phyloP scores from a whole-genome alignment of 2,113 vertebrate species.

The Orycteropus afer region DNA sequence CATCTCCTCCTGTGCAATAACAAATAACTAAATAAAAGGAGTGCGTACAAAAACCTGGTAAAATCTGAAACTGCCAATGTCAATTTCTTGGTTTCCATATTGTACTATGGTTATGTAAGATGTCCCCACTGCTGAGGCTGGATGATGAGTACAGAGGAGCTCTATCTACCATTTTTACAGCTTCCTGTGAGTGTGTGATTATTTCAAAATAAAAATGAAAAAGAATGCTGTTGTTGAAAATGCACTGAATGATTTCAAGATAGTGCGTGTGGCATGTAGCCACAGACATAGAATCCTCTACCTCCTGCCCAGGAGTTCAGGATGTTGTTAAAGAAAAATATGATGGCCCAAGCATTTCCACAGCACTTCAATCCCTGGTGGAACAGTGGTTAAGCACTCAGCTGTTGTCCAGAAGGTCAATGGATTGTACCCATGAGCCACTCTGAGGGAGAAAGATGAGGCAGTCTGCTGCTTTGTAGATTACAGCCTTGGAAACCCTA shows the following conservation, averaged over 20 bases:
- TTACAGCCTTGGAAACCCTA: neutral
- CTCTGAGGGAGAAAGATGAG: neutral
- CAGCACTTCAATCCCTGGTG: neutral
- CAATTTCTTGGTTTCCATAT: neutral
- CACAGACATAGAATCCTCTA: accelerated
- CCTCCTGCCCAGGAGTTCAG: neutral
- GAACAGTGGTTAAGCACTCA: neutral
- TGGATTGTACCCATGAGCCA: too few relatives aligned
- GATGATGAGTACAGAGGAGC: neutral
- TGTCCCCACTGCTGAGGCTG: neutral
- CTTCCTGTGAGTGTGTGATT: neutral
- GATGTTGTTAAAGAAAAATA: neutral
- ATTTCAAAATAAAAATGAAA: neutral
- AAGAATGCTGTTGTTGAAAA: neutral
- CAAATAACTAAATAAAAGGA: neutral
- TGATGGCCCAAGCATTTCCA: neutral
- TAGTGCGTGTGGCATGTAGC: neutral
- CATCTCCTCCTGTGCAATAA: too few relatives aligned
- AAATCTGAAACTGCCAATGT: neutral
- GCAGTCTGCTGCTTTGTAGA: neutral
- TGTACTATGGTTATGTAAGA: too few relatives aligned
- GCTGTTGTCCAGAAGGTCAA: neutral
- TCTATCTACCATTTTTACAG: neutral
- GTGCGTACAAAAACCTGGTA: neutral
- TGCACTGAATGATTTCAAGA: neutral